Evolutionary conservation across 2,797 vertebrate genomes (phyloP).

Genomic region (Phalloptychus januarius): DNA sequence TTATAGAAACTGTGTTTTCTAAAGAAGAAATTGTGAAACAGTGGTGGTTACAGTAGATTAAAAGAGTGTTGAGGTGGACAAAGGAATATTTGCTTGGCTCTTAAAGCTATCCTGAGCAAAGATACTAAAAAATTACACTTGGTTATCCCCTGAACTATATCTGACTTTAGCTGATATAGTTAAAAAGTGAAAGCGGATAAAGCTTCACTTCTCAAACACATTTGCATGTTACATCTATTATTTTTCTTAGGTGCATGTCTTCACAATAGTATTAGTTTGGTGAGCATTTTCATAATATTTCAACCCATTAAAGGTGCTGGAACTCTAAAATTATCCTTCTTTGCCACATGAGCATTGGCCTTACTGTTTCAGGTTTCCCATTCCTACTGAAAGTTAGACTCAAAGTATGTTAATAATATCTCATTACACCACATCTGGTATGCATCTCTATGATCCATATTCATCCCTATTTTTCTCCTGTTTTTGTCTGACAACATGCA

Average conservation of each 20-base stretch:
- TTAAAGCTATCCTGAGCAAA: not conserved
- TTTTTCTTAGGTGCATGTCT: not conserved
- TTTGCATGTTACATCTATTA: not conserved
- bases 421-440: constrained; percentile 1
- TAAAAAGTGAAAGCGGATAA: too few species aligned
- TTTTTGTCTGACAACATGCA: constrained; percentile 30
- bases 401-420: not conserved
- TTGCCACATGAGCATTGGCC: not conserved
- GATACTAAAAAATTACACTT: not conserved
- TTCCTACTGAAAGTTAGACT: not conserved
- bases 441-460: constrained; percentile 15
- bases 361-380: not conserved
- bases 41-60: too few species aligned
- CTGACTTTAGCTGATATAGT: not conserved
- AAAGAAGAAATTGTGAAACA: too few species aligned
- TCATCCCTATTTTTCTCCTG: constrained; percentile 4
- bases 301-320: not conserved
- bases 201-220: not conserved
- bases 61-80: too few species aligned
- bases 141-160: not conserved
- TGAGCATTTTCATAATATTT: not conserved
- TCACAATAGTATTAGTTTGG: not conserved
- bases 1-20: too few species aligned
- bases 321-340: not conserved
- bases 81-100: too few species aligned